Base-by-base conservation (phyloP, 2,888 invertebrate species). In the Alitta virens region DNA sequence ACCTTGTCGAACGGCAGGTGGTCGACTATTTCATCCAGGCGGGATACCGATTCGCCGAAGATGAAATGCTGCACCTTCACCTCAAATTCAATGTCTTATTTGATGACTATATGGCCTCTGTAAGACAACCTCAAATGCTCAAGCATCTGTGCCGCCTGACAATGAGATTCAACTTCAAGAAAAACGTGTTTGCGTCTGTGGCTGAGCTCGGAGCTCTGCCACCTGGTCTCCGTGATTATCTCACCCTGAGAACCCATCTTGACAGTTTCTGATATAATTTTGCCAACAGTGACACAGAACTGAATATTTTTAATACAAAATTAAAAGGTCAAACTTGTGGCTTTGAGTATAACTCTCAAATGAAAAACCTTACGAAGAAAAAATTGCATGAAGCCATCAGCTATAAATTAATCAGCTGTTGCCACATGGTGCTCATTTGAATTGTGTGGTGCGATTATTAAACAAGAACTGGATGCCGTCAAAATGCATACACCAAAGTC, bases 41-140 rank as follows among this genome's bases (percentile, higher is more conserved):
- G 9, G 66, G 66, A 16, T 66, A 64, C 43, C 43, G 43, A 33
- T 64, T 66, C 54, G n/a, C 38, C 14, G 59, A 27, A 2, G 63
- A 65, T 16, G 60, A 65, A 46, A 49, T 56, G 2, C 52, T 33
- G 21, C 60, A 63, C 25, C 46, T 65, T 50, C 38, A 46, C 21
- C 61, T 63, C 53, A 63, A 61, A 55, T 65, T 57, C 46, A 46
- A 58, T 38, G 40, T 65, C 21, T 60, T 63, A 25, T 65, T 65
- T 46, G 43, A 27, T 23, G 38, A 33, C 24, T 63, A 63, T 43
- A 25, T 27, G 12, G 16, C 24, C 16, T 53, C 42, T 25, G 18
- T 33, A 23, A 38, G 33, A 21, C 62, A 55, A 26, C 61, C 62
- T 23, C 61, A 43, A 38, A 21, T 61, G 2, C 49, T 66, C 49